Percentiles rank a stretch among this genome's conserved stretches.
Conservation (phyloP, 2,797 vertebrate genomes). For the Carapus acus region DNA sequence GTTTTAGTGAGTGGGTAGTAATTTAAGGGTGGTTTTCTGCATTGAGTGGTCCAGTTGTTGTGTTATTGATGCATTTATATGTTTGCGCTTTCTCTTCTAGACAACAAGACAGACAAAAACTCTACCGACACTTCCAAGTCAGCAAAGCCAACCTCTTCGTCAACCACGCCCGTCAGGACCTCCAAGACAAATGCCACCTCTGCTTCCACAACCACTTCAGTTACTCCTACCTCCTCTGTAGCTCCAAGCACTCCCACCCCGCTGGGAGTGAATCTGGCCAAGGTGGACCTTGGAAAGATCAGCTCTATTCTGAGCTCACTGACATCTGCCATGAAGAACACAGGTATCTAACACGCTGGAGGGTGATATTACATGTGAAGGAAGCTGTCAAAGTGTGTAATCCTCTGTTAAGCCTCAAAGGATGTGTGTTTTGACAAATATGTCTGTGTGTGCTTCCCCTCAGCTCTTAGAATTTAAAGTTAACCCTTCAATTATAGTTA, state of each 20-base stretch:
- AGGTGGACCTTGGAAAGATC: constrained; percentile 97
- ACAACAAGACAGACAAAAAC: constrained; percentile 78
- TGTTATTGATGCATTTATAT: constrained; percentile 9
- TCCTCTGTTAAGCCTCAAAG: no score
- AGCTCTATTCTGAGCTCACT: constrained; percentile 96
- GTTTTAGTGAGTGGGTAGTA: no score
- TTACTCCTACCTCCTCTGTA: constrained; percentile 43
- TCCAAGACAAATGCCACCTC: constrained; percentile 41
- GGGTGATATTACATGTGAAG: not conserved
- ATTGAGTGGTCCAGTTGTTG: not conserved
- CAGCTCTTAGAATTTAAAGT: no score
- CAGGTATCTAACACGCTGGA: constrained; percentile 69
- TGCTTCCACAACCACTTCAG: constrained; percentile 33
- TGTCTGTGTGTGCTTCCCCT: no score
- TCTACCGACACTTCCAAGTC: constrained; percentile 52
- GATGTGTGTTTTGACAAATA: no score
- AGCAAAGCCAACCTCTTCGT: constrained; percentile 45
- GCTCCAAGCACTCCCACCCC: constrained; percentile 36
- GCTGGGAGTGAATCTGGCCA: constrained; percentile 85
- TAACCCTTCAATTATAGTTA: no score
- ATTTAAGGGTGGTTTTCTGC: no score
- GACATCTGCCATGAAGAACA: constrained; percentile 94
- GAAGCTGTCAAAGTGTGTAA: not conserved
- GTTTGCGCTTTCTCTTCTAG: constrained; percentile 63
- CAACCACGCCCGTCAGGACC: constrained; percentile 49